Evolutionary conservation across 2,888 invertebrate genomes (phyloP).

Genomic region (Cataglyphis albicans): DNA sequence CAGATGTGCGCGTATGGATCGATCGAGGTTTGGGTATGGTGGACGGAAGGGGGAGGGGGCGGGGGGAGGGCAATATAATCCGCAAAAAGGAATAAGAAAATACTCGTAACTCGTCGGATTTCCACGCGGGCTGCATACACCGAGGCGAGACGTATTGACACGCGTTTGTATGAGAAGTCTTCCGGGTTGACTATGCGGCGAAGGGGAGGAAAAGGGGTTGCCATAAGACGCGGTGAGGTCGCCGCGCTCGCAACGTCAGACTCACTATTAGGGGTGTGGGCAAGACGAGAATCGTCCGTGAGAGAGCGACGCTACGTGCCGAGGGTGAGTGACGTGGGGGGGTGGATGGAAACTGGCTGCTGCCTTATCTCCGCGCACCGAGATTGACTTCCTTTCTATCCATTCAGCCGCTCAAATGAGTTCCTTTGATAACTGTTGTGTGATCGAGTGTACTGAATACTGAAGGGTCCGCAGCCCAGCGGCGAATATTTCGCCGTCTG

Average conservation of each 20-base stretch:
- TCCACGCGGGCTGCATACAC: conserved; percentile 24
- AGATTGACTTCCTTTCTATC: conserved; percentile 86
- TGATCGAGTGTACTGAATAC: conserved; percentile 86
- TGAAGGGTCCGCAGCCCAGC: conserved; percentile 83
- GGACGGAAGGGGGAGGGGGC: not conserved
- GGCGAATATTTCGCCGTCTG: conserved; percentile 71
- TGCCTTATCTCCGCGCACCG: conserved; percentile 85
- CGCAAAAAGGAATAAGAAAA: conserved; percentile 20
- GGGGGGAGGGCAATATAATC: conserved; percentile 4
- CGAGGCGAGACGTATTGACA: conserved; percentile 73
- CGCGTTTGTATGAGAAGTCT: conserved; percentile 70
- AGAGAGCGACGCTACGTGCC: conserved; percentile 58
- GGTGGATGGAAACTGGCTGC: conserved; percentile 69
- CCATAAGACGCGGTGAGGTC: conserved; percentile 36
- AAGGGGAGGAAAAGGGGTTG: not conserved
- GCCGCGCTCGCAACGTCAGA: conserved; percentile 36
- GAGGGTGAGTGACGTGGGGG: conserved; percentile 5
- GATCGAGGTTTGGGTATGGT: conserved; percentile 6
- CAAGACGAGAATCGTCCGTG: conserved; percentile 44
- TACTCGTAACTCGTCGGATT: conserved; percentile 38
- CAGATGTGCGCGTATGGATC: conserved; percentile 28
- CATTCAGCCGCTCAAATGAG: conserved; percentile 85
- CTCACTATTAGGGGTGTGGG: not conserved
- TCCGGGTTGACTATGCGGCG: conserved; percentile 39
- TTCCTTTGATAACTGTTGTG: conserved; percentile 86